phyloP scores from a whole-genome alignment of 2,113 vertebrate species.

The Nothobranchius kuhntae region DNA sequence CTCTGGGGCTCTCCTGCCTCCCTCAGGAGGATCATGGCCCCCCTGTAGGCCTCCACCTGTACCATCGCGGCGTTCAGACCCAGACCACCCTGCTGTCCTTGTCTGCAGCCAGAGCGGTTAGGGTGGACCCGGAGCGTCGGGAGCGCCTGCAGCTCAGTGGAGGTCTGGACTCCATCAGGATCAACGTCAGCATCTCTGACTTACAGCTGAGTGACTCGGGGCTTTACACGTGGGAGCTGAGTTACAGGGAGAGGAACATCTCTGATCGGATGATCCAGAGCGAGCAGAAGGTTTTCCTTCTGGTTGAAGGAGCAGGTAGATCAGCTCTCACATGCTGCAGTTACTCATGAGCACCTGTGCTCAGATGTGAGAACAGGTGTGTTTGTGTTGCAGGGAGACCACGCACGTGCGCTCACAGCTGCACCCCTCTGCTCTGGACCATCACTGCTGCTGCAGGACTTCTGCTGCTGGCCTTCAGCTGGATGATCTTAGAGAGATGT shows the following conservation, averaged over 20 bases:
- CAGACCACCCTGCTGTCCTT: constrained; percentile 69
- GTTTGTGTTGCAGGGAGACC: constrained; percentile 37
- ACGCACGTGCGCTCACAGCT: constrained; percentile 47
- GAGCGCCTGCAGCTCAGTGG: constrained; percentile 48
- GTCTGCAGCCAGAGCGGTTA: background rate
- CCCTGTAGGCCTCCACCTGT: constrained; percentile 52
- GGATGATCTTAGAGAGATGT: constrained; percentile 39
- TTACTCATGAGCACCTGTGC: background rate
- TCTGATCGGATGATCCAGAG: background rate
- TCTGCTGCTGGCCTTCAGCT: constrained; percentile 47
- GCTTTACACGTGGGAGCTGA: constrained; percentile 66
- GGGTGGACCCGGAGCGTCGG: constrained; percentile 11
- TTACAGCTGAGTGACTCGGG: constrained; percentile 57
- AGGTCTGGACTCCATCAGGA: constrained; percentile 11
- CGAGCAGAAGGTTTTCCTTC: constrained; percentile 44
- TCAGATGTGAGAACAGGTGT: background rate
- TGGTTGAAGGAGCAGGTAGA: constrained; percentile 60
- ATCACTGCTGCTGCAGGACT: constrained; percentile 50
- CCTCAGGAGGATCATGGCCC: constrained; percentile 5
- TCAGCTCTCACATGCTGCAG: background rate
- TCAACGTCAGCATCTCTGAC: constrained; percentile 59
- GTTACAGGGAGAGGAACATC: constrained; percentile 22
- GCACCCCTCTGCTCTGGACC: constrained; percentile 53
- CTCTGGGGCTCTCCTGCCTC: constrained; percentile 55
- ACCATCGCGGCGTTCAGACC: constrained; percentile 40